Conservation (phyloP, 2,113 vertebrate genomes). For the Lanius collurio region DNA sequence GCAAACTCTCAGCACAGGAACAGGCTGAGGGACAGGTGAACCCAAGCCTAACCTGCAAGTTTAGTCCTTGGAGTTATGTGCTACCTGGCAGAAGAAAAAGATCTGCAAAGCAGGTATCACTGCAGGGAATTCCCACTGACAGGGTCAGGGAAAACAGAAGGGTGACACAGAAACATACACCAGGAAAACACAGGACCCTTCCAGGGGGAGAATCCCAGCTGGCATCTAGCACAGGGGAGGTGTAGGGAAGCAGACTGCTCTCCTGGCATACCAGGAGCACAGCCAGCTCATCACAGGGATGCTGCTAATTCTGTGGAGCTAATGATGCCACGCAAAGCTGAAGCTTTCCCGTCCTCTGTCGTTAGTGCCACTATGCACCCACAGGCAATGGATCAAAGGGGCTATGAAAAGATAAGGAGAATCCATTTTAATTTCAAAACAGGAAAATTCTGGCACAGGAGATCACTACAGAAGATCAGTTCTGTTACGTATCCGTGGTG, state of each 20-base stretch:
- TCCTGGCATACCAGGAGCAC: rapidly evolving
- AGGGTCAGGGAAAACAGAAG: not conserved
- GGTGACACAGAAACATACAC: rapidly evolving
- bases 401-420: slow-evolving; percentile 65
- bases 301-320: slow-evolving; percentile 30
- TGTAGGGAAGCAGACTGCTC: not conserved
- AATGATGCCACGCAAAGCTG: slow-evolving; percentile 34
- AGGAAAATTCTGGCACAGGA: slow-evolving; percentile 52
- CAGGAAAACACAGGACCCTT: not conserved
- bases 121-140: not conserved
- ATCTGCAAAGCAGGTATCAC: not conserved
- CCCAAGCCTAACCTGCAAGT: not conserved
- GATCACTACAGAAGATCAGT: slow-evolving; percentile 40
- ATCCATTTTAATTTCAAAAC: slow-evolving; percentile 71
- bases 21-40: not conserved
- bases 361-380: slow-evolving; percentile 40
- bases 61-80: not conserved
- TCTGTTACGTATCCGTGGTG: not conserved
- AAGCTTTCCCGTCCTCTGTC: slow-evolving; percentile 33
- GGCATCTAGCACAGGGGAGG: not conserved
- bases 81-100: not conserved
- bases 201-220: not conserved
- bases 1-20: not conserved
- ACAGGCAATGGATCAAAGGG: slow-evolving; percentile 66
- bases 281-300: not conserved